These are phyloP conservation scores for Hyperoplus immaculatus DNA, from an alignment of 2,797 vertebrate species.

Conservation along the genomic window DNA sequence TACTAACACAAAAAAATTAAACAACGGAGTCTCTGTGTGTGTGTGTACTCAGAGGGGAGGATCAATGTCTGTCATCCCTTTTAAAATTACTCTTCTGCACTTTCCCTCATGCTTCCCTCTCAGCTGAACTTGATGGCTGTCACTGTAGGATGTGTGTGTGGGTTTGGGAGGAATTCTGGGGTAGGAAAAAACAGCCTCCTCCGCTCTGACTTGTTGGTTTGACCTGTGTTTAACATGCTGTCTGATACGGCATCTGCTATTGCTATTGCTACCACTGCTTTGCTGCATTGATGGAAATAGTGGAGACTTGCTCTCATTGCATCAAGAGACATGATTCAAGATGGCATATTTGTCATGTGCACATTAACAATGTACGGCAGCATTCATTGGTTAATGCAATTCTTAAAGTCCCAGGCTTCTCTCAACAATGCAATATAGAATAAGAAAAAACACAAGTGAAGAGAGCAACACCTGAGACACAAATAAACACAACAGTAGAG, in stretches of 20 bases:
- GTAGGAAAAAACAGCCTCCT: constrained; percentile 75
- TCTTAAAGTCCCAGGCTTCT: too few species aligned
- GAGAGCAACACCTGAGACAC: too few species aligned
- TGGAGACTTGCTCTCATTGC: constrained; percentile 60
- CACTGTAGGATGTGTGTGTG: constrained; percentile 80
- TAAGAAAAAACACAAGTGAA: too few species aligned
- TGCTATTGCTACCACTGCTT: constrained; percentile 29
- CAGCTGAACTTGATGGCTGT: constrained; percentile 70
- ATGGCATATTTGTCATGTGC: constrained; percentile 31
- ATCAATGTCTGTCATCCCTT: constrained; percentile 56
- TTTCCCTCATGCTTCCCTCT: constrained; percentile 27
- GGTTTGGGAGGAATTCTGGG: constrained; percentile 79
- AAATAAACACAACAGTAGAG: too few species aligned
- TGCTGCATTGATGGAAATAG: constrained; percentile 47
- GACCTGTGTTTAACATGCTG: constrained; percentile 78
- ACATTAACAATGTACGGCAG: too few species aligned
- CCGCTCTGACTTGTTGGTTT: constrained; percentile 77
- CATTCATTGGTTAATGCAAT: too few species aligned
- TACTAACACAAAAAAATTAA: background rate
- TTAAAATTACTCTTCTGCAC: constrained; percentile 25
- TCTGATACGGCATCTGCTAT: constrained; percentile 70
- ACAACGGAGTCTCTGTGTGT: constrained; percentile 12
- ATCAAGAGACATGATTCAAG: constrained; percentile 33
- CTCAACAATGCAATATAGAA: too few species aligned
- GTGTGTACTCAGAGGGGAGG: constrained; percentile 34